A percentile compares a stretch with the other conserved stretches of the same genome.
Evolutionary conservation across 2,113 vertebrate species (phyloP).

Genomic region (Cathartes aura): DNA sequence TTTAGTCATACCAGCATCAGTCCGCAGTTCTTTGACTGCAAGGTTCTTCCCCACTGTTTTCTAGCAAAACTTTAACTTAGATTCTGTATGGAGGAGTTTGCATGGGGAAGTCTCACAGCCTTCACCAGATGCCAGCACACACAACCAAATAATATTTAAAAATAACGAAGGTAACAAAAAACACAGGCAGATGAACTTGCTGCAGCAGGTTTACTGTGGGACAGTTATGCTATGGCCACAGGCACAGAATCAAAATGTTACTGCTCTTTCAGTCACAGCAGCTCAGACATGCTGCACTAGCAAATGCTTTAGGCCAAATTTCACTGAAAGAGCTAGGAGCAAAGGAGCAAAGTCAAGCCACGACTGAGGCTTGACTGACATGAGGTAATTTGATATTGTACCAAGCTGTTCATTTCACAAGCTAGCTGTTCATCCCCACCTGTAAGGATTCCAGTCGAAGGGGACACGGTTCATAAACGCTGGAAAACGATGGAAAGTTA

Average conservation of each 20-base stretch:
- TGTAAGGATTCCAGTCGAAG: constrained; percentile 92
- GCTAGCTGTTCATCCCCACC: constrained; percentile 69
- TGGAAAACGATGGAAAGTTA: background rate
- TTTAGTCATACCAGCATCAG: background rate
- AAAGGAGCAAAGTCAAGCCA: background rate
- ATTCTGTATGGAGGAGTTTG: background rate
- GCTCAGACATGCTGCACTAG: background rate
- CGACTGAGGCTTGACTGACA: fast-evolving
- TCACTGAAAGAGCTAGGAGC: background rate
- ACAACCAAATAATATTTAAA: background rate
- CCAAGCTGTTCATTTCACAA: background rate
- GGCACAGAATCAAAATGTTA: background rate
- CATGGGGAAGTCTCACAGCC: background rate
- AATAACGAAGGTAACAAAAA: background rate
- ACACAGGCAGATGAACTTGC: background rate
- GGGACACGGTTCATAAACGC: constrained; percentile 84
- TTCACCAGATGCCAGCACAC: background rate
- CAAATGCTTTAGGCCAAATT: background rate
- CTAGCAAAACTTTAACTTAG: background rate
- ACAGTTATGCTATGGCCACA: background rate
- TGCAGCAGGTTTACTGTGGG: background rate
- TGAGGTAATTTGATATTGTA: fast-evolving
- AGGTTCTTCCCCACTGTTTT: background rate
- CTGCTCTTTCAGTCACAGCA: background rate
- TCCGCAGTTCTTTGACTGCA: background rate